Conservation (phyloP, 2,888 invertebrate genomes). For the Standfussiana lucernea region DNA sequence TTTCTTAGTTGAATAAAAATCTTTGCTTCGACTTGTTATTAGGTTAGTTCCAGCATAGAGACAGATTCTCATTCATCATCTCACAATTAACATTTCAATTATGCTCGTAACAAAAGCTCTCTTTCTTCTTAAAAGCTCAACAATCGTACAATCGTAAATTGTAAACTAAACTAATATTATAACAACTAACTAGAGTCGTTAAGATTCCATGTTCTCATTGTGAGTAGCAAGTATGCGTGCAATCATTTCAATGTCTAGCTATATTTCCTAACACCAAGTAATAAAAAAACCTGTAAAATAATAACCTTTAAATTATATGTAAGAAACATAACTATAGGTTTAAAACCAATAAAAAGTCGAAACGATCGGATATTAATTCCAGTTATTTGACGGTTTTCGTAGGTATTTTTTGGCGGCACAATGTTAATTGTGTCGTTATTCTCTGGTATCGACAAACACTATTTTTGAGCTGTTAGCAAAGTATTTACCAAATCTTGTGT, state of each 20-base stretch:
- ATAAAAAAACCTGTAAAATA: background rate
- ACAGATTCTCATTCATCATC: no score
- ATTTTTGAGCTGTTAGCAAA: constrained; percentile 38
- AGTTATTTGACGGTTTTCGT: background rate
- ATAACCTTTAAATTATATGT: no score
- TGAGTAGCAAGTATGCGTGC: background rate
- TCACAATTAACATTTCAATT: background rate
- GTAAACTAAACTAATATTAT: background rate
- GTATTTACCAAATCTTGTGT: constrained; percentile 52
- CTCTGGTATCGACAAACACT: constrained; percentile 8
- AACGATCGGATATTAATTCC: background rate
- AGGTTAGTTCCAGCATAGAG: background rate
- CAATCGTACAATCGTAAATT: background rate
- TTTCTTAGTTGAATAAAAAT: background rate
- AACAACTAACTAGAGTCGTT: background rate
- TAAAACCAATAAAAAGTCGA: background rate
- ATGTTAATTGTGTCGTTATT: constrained; percentile 39
- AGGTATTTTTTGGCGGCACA: constrained; percentile 10
- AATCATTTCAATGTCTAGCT: background rate
- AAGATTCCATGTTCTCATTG: background rate
- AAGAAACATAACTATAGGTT: no score
- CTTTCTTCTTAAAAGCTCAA: background rate
- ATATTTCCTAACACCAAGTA: background rate
- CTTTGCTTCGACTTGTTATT: background rate
- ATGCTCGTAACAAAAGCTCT: background rate